Conservation (phyloP, 2,113 vertebrate species). For the Aspiorhynchus laticeps region DNA sequence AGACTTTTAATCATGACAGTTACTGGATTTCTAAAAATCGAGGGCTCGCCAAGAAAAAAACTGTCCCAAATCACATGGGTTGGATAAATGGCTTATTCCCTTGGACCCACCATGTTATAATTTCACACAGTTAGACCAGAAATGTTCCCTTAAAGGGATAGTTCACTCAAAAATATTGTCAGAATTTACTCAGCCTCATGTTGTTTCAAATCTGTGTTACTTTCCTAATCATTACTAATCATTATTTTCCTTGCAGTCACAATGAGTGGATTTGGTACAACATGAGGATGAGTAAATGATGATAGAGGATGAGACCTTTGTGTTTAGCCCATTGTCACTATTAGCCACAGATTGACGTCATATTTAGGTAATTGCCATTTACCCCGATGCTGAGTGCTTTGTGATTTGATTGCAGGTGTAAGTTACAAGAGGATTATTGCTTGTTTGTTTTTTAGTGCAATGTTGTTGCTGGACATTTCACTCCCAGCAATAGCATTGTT, state of each 20-base stretch:
- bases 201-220: not conserved
- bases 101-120: conserved; percentile 18
- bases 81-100: conserved; percentile 39
- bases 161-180: too few relatives aligned
- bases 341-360: conserved; percentile 50
- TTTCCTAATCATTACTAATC: not conserved
- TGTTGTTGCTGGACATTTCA: conserved; percentile 60
- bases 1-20: not conserved
- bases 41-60: conserved; percentile 52
- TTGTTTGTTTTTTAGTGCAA: conserved; percentile 58
- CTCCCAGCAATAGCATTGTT: conserved; percentile 57
- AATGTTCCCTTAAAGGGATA: conserved; percentile 20
- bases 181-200: not conserved
- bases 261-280: not conserved
- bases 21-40: conserved; percentile 43
- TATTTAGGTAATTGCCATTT: conserved; percentile 57
- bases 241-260: not conserved
- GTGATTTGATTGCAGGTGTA: conserved; percentile 60
- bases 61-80: not conserved
- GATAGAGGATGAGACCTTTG: conserved; percentile 24
- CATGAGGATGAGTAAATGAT: not conserved
- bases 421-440: conserved; percentile 59
- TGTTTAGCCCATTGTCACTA: conserved; percentile 33
- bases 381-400: conserved; percentile 52
- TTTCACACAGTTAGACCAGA: conserved; percentile 56